A percentile compares a stretch with the other conserved stretches of the same genome.
Evolutionary conservation across 2,113 vertebrate species (phyloP).

Genomic region (Euleptes europaea): DNA sequence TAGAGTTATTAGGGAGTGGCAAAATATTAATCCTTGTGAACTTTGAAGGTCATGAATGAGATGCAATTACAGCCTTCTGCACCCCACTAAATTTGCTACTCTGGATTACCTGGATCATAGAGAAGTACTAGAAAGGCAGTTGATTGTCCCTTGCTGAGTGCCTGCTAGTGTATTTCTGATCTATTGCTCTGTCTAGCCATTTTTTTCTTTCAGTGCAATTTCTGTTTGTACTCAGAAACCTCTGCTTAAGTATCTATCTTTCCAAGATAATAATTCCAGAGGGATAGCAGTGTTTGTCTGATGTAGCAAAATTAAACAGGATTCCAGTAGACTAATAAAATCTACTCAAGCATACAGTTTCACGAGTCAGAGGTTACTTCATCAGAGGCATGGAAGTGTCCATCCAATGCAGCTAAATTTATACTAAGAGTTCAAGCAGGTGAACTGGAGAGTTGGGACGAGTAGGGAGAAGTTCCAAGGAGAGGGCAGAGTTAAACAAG

Average conservation of each 20-base stretch:
- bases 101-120: background rate
- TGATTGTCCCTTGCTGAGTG: background rate
- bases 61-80: background rate
- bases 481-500: too few species aligned
- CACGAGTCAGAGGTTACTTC: too few species aligned
- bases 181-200: background rate
- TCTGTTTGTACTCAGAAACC: background rate
- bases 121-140: background rate
- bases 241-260: background rate
- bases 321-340: too few species aligned
- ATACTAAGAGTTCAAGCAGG: too few species aligned
- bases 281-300: too few species aligned
- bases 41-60: background rate
- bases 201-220: background rate
- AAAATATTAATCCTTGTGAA: background rate
- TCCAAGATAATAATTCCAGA: too few species aligned
- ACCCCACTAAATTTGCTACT: background rate
- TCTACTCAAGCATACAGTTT: too few species aligned
- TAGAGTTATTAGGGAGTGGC: background rate
- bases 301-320: too few species aligned
- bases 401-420: too few species aligned
- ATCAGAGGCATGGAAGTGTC: too few species aligned
- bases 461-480: too few species aligned
- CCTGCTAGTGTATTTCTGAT: background rate
- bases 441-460: too few species aligned